Percentiles rank a stretch among this genome's conserved stretches.
Evolutionary conservation across 2,797 vertebrate species (phyloP).

Genomic region (Bovichtus variegatus): DNA sequence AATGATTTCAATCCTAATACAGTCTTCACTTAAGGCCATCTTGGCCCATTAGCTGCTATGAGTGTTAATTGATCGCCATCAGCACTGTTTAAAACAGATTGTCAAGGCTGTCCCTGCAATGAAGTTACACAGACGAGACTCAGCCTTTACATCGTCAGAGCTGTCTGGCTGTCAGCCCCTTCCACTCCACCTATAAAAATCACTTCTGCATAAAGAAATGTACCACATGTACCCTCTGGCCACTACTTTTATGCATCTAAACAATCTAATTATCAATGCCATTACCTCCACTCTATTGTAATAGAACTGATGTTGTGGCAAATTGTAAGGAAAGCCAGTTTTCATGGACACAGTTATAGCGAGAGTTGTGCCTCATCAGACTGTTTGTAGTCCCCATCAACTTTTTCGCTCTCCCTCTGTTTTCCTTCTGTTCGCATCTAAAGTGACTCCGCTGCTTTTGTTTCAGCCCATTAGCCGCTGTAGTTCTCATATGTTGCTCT

Average conservation of each 20-base stretch:
- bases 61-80: conserved; percentile 18
- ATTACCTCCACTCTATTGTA: conserved; percentile 72
- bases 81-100: conserved; percentile 32
- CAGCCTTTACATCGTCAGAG: neutral
- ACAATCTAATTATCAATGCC: conserved; percentile 77
- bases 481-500: conserved; percentile 55
- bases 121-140: conserved; percentile 1
- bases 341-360: conserved; percentile 64
- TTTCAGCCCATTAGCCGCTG: conserved; percentile 73
- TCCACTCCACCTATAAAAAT: conserved; percentile 35
- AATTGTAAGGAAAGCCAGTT: conserved; percentile 66
- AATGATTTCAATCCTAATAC: conserved; percentile 34
- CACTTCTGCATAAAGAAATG: conserved; percentile 36
- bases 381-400: conserved; percentile 46
- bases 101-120: conserved; percentile 7
- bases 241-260: conserved; percentile 64
- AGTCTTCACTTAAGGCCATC: conserved; percentile 37
- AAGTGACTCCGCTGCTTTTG: conserved; percentile 55
- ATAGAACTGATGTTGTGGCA: conserved; percentile 79
- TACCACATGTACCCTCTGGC: conserved; percentile 44
- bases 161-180: conserved; percentile 5
- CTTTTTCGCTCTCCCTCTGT: conserved; percentile 35
- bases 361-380: conserved; percentile 61
- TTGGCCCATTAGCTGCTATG: conserved; percentile 23
- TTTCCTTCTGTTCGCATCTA: conserved; percentile 51